These are phyloP conservation scores for Antennarius maculatus DNA, from an alignment of 2,797 vertebrate genomes.

Conservation along the genomic window DNA sequence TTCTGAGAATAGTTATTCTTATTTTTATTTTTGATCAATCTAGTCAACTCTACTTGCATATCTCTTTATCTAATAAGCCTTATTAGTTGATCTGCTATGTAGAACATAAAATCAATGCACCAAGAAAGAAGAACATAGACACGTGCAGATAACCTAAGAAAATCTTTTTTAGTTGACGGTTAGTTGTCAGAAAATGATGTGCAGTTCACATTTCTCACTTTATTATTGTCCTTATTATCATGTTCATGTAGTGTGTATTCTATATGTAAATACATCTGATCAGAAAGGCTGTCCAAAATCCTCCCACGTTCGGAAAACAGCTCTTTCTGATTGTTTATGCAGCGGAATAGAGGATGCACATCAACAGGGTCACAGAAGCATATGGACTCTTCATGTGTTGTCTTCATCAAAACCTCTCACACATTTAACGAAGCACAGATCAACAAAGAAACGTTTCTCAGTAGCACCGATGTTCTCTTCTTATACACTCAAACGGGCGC, in stretches of 20 bases:
- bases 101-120: too few species aligned
- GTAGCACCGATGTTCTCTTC: conserved; percentile 3
- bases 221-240: neutral
- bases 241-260: neutral
- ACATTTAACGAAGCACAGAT: neutral
- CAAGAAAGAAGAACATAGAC: too few species aligned
- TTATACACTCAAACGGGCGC: conserved; percentile 1
- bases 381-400: conserved; percentile 36
- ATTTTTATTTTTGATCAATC: too few species aligned
- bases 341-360: neutral
- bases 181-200: too few species aligned
- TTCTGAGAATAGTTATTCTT: too few species aligned
- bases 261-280: neutral
- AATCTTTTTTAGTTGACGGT: too few species aligned
- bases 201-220: too few species aligned
- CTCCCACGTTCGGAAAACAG: neutral
- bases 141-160: too few species aligned
- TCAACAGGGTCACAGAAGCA: conserved; percentile 32
- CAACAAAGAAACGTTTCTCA: conserved; percentile 7
- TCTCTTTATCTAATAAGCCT: too few species aligned
- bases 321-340: neutral
- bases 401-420: conserved; percentile 8
- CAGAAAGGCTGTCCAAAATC: neutral
- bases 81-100: too few species aligned
- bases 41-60: too few species aligned